Conservation (phyloP, 2,888 invertebrate genomes). For the Ormyrus labotus region DNA sequence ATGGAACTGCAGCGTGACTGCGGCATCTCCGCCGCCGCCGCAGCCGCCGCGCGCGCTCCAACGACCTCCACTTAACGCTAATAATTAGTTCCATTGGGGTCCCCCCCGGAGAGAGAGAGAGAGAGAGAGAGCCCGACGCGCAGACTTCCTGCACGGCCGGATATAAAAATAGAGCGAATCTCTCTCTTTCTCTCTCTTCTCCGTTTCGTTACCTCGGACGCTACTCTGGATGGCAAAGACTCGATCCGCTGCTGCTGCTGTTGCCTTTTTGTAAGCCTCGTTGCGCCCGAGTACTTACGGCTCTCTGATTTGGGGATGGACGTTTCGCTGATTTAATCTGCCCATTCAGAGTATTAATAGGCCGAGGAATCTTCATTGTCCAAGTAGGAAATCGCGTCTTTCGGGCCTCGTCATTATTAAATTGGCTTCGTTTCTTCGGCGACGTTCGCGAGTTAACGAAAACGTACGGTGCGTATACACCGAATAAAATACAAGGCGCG, state of each 20-base stretch:
- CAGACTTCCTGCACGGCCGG: conserved; percentile 57
- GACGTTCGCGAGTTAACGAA: background rate
- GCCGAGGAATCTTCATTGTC: background rate
- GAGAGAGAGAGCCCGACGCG: conserved; percentile 45
- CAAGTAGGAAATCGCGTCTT: background rate
- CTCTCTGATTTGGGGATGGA: background rate
- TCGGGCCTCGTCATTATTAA: no score
- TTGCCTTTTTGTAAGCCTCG: background rate
- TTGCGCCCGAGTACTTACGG: no score
- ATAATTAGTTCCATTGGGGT: conserved; percentile 76
- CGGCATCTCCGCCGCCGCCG: background rate
- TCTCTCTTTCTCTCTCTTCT: conserved; percentile 18
- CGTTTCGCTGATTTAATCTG: conserved; percentile 41
- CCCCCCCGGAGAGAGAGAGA: conserved; percentile 55
- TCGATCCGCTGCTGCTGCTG: background rate
- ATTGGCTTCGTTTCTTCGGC: background rate
- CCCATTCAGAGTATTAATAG: background rate
- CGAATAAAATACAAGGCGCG: background rate
- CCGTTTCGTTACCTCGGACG: conserved; percentile 48
- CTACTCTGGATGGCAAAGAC: background rate
- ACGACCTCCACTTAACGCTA: conserved; percentile 73
- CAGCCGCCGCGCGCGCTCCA: conserved; percentile 19
- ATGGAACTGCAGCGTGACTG: conserved; percentile 2
- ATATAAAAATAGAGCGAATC: conserved; percentile 59
- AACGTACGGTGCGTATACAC: background rate